Conservation (phyloP, 2,797 vertebrate genomes). For the Borostomias antarcticus region DNA sequence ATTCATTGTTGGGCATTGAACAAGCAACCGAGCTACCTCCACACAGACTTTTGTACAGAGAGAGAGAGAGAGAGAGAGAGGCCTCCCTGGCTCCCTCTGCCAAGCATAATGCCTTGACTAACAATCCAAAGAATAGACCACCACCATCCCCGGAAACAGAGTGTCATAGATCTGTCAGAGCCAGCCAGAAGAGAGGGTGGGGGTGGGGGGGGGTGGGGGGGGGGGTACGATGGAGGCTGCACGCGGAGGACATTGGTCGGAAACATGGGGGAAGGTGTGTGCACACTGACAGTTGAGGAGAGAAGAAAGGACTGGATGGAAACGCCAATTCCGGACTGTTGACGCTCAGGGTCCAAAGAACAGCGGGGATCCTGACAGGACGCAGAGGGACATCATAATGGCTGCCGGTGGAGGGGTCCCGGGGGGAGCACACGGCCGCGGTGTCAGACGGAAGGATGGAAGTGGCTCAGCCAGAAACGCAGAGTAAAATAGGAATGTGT, state of each 20-base stretch:
- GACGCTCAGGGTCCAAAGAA: conserved; percentile 4
- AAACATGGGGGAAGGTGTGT: conserved; percentile 11
- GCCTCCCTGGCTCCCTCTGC: too few relatives aligned
- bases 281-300: conserved; percentile 25
- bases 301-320: conserved; percentile 22
- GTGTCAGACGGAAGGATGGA: conserved; percentile 19
- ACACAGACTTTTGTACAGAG: conserved; percentile 2
- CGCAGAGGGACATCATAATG: conserved; percentile 63
- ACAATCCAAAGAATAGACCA: conserved; percentile 24
- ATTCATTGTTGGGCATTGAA: conserved; percentile 44
- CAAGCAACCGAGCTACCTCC: not conserved
- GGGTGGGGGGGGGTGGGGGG: too few relatives aligned
- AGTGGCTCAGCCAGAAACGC: not conserved
- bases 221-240: not conserved
- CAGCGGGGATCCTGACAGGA: conserved; percentile 38
- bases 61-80: not conserved
- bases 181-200: not conserved
- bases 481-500: conserved; percentile 12
- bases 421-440: conserved; percentile 36
- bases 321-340: not conserved
- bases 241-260: not conserved
- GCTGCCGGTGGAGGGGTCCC: conserved; percentile 27
- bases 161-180: conserved; percentile 22
- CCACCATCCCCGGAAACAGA: conserved; percentile 9
- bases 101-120: not conserved